Percentiles rank a stretch among this genome's conserved stretches.
phyloP scores from a whole-genome alignment of 2,113 vertebrate genomes.

The Cynopterus brachyotis region DNA sequence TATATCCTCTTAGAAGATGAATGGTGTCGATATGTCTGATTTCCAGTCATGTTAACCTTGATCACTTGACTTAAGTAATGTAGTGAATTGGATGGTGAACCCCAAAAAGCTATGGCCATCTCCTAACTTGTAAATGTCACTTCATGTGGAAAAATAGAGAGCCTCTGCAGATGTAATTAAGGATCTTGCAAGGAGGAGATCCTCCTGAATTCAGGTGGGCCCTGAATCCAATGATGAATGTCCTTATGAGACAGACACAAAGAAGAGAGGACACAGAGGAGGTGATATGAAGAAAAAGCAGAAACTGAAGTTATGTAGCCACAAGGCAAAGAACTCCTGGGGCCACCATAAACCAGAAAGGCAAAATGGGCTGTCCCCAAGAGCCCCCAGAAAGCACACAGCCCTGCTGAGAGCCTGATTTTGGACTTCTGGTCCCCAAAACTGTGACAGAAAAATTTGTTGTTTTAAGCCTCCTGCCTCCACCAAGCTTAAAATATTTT shows the following conservation, averaged over 20 bases:
- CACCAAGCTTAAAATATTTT: background rate
- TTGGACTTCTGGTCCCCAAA: background rate
- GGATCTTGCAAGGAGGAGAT: background rate
- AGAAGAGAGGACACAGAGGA: background rate
- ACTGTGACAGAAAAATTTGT: background rate
- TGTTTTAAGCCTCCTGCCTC: background rate
- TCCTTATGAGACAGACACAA: background rate
- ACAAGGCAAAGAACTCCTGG: background rate
- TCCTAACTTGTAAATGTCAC: background rate
- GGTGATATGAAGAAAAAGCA: background rate
- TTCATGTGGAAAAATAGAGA: background rate
- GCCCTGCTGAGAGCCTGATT: background rate
- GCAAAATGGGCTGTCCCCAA: rapidly evolving
- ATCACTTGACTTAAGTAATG: background rate
- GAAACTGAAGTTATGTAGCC: rapidly evolving
- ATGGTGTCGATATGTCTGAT: rapidly evolving
- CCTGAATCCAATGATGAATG: background rate
- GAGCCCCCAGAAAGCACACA: rapidly evolving
- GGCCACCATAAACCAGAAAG: background rate
- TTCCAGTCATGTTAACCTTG: background rate
- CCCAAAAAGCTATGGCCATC: background rate
- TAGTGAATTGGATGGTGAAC: background rate
- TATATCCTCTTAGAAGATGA: background rate
- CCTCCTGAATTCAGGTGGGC: background rate
- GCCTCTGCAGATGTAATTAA: background rate